Percentiles rank a stretch among this genome's conserved stretches.
Evolutionary conservation across 1,140 invertebrate species (phyloP).

Genomic region (Rhopalosiphum maidis): DNA sequence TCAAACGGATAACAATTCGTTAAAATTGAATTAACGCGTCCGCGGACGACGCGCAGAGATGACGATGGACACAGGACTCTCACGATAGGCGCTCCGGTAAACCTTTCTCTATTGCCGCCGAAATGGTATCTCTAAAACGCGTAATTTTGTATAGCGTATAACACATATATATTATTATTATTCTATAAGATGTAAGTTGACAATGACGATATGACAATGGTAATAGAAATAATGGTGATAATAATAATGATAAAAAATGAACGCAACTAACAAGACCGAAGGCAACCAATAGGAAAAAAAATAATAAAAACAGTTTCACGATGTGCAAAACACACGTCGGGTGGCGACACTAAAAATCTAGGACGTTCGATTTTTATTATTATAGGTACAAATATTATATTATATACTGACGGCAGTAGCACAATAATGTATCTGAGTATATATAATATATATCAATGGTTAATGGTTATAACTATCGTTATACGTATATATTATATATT

Average conservation of each 20-base stretch:
- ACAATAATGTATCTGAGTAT: neutral
- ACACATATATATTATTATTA: neutral
- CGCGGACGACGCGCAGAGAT: neutral
- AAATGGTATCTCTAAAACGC: neutral
- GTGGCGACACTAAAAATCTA: neutral
- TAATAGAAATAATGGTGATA: conserved; percentile 14
- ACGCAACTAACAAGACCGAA: neutral
- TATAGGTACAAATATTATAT: neutral
- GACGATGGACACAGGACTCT: neutral
- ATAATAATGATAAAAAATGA: conserved; percentile 17
- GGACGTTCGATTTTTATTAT: conserved; percentile 12
- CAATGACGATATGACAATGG: conserved; percentile 1
- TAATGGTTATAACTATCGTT: neutral
- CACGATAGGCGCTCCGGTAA: conserved; percentile 26
- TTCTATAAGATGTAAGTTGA: neutral
- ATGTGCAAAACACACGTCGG: conserved; percentile 18
- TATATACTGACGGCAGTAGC: neutral
- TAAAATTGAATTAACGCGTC: conserved; percentile 55
- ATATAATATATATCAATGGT: neutral
- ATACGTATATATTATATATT: neutral
- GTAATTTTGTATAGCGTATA: neutral
- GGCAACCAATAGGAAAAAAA: neutral
- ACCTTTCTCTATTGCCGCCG: neutral
- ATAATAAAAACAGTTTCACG: neutral
- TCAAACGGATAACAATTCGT: conserved; percentile 57